Percentiles rank a stretch among this genome's conserved stretches.
phyloP scores from a whole-genome alignment of 2,888 invertebrate species.

The Tethea ocularis region DNA sequence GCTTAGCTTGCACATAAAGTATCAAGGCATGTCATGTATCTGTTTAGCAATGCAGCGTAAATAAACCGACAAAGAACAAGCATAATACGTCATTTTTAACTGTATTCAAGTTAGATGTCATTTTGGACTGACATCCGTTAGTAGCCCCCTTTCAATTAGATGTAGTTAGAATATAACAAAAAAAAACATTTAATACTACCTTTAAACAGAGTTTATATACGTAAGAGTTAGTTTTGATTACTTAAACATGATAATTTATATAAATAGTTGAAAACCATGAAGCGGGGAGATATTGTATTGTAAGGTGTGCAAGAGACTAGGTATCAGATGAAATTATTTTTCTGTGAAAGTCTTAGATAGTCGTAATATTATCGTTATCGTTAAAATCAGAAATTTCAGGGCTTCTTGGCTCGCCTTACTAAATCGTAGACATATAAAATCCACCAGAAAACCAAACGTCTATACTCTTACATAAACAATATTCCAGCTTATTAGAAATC shows the following conservation, averaged over 20 bases:
- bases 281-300: not conserved
- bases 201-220: conserved; percentile 1
- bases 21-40: not conserved
- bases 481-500: conserved; percentile 42
- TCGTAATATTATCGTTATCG: too few species aligned
- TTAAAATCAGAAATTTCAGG: not conserved
- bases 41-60: not conserved
- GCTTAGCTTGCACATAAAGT: conserved; percentile 18
- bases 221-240: not conserved
- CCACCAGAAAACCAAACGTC: conserved; percentile 31
- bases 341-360: not conserved
- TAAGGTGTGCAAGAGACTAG: not conserved
- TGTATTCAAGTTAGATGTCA: not conserved
- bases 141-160: not conserved
- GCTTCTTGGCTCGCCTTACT: not conserved
- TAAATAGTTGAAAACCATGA: not conserved
- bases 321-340: not conserved
- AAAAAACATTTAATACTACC: not conserved
- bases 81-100: not conserved
- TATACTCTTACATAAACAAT: conserved; percentile 32
- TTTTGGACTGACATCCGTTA: not conserved
- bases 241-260: not conserved
- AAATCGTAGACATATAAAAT: conserved; percentile 13
- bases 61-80: not conserved
- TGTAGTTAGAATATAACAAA: not conserved